These are phyloP conservation scores for Hirtodrosophila histrioides DNA, from an alignment of 2,888 invertebrate genomes.

Conservation along the genomic window DNA sequence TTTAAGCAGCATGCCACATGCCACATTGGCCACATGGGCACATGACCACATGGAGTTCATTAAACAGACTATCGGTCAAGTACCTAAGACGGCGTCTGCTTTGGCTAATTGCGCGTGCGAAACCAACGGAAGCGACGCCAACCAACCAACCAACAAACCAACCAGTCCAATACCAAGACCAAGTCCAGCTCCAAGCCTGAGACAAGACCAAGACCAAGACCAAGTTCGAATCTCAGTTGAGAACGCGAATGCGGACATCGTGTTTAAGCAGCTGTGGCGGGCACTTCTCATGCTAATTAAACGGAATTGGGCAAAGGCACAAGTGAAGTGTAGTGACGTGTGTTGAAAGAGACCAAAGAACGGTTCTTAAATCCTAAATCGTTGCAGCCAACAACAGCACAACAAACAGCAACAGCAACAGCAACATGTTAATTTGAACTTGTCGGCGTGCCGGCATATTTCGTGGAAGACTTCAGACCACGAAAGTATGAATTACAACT, in stretches of 20 bases:
- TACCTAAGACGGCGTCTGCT: constrained; percentile 69
- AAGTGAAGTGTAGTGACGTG: constrained; percentile 63
- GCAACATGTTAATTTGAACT: constrained; percentile 74
- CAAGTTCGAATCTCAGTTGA: constrained; percentile 16
- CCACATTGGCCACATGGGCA: constrained; percentile 8
- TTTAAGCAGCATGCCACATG: constrained; percentile 4
- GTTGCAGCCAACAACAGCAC: constrained; percentile 45
- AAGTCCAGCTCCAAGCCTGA: constrained; percentile 4
- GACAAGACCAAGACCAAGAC: background rate
- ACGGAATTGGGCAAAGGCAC: constrained; percentile 71
- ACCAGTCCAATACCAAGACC: constrained; percentile 10
- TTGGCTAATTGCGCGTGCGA: constrained; percentile 78
- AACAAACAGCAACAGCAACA: constrained; percentile 37
- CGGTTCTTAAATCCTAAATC: constrained; percentile 76
- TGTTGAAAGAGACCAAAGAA: constrained; percentile 62
- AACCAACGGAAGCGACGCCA: constrained; percentile 71
- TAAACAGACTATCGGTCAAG: constrained; percentile 74
- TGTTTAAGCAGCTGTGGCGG: constrained; percentile 76
- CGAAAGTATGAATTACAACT: constrained; percentile 79
- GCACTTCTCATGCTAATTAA: constrained; percentile 77
- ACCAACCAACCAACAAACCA: constrained; percentile 27
- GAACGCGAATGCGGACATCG: constrained; percentile 49
- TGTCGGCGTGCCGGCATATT: constrained; percentile 66
- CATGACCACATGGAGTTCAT: constrained; percentile 48
- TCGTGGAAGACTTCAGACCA: constrained; percentile 74